A percentile compares a stretch with the other conserved stretches of the same genome.
Conservation (phyloP, 1,140 invertebrate genomes). For the Cotesia chilonis region DNA sequence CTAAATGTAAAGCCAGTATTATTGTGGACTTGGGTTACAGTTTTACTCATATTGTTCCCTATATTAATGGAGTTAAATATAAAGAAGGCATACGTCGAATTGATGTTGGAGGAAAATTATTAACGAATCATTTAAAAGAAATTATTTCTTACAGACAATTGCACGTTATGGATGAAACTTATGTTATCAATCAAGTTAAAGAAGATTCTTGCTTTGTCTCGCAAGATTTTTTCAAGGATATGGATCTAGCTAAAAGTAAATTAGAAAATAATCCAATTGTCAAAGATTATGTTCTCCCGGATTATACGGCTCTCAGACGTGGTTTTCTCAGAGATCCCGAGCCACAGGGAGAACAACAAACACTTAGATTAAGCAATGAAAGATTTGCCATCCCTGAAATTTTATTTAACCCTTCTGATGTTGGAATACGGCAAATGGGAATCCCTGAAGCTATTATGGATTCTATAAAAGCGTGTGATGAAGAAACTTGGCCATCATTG, state of each 20-base stretch:
- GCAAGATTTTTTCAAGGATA: conserved; percentile 84
- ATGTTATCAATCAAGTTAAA: conserved; percentile 98
- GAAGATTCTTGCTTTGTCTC: conserved; percentile 97
- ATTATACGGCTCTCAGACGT: conserved; percentile 86
- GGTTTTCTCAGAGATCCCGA: conserved; percentile 79
- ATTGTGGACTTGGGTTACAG: conserved; percentile 95
- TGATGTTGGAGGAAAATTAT: conserved; percentile 94
- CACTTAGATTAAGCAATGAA: conserved; percentile 89
- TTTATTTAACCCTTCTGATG: conserved; percentile 93
- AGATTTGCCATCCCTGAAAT: conserved; percentile 94
- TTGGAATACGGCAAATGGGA: conserved; percentile 94
- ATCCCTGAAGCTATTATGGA: conserved; percentile 89
- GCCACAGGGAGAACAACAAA: conserved; percentile 76
- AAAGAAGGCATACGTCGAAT: conserved; percentile 83
- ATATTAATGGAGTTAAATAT: conserved; percentile 87
- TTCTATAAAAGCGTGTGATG: conserved; percentile 76
- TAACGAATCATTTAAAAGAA: conserved; percentile 99
- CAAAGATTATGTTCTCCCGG: conserved; percentile 94
- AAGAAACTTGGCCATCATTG: conserved; percentile 83
- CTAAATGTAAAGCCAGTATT: conserved; percentile 77
- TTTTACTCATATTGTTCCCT: conserved; percentile 94
- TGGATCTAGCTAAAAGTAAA: conserved; percentile 78
- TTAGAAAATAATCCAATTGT: conserved; percentile 74
- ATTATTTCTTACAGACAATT: conserved; percentile 96
- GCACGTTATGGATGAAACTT: conserved; percentile 99